These are phyloP conservation scores for Pangasius krempfi DNA, from an alignment of 2,797 vertebrate genomes.

Conservation along the genomic window DNA sequence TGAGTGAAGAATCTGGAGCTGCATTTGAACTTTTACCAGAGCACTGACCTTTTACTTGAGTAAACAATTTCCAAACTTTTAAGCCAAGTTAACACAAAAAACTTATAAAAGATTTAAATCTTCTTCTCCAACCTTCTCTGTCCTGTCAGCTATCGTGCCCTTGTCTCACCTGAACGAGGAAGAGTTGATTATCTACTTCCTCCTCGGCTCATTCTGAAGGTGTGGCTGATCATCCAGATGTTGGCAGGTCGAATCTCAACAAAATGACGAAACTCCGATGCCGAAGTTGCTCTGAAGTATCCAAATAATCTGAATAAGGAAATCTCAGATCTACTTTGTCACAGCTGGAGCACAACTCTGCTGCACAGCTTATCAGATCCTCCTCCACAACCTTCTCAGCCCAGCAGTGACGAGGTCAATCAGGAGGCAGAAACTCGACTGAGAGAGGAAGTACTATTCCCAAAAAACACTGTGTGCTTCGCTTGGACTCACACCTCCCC, in stretches of 20 bases:
- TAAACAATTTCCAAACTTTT: not conserved
- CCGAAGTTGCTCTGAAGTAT: not conserved
- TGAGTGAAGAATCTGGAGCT: not conserved
- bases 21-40: not conserved
- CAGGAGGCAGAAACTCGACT: constrained; percentile 27
- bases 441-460: constrained; percentile 7
- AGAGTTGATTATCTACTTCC: constrained; percentile 62
- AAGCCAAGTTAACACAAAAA: not conserved
- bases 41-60: not conserved
- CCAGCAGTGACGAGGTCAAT: constrained; percentile 43
- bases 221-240: constrained; percentile 54
- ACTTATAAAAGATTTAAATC: not conserved
- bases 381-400: constrained; percentile 25
- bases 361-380: constrained; percentile 69
- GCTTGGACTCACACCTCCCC: not conserved
- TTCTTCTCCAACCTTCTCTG: not conserved
- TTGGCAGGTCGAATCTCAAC: not conserved
- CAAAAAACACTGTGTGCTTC: constrained; percentile 22
- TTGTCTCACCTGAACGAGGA: constrained; percentile 66
- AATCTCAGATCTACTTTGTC: constrained; percentile 50
- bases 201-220: constrained; percentile 48
- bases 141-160: not conserved
- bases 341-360: constrained; percentile 64
- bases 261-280: not conserved
- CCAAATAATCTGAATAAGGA: not conserved